Conservation (phyloP, 2,888 invertebrate species). For the Gryllus longicercus region DNA sequence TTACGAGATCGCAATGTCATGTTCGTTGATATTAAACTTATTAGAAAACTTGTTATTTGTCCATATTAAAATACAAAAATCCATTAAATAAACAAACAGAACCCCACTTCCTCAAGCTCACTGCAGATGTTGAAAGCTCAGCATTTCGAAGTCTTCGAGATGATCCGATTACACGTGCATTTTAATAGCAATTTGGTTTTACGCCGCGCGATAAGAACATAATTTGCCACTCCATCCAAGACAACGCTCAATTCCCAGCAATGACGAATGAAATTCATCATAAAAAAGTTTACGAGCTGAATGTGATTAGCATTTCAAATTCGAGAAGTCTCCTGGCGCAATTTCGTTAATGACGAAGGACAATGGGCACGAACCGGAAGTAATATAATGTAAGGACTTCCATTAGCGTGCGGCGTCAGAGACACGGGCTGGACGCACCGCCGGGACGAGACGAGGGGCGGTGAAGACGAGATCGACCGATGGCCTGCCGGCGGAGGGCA, state of each 20-base stretch:
- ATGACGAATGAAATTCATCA: conserved; percentile 17
- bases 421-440: background rate
- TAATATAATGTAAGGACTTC: conserved; percentile 9
- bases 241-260: background rate
- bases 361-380: conserved; percentile 9
- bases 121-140: background rate
- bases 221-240: conserved; percentile 5
- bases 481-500: background rate
- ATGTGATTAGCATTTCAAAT: background rate
- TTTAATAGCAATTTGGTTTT: conserved; percentile 2
- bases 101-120: background rate
- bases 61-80: too few species aligned
- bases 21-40: too few species aligned
- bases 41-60: too few species aligned
- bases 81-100: background rate
- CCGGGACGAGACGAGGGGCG: background rate
- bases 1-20: too few species aligned
- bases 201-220: conserved; percentile 6
- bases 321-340: background rate
- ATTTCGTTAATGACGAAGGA: conserved; percentile 5
- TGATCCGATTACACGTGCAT: background rate
- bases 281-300: conserved; percentile 4
- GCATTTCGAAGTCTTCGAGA: background rate
- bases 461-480: background rate
- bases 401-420: background rate